A percentile compares a stretch with the other conserved stretches of the same genome.
Conservation (phyloP, 2,113 vertebrate genomes). For the Eolophus roseicapilla region DNA sequence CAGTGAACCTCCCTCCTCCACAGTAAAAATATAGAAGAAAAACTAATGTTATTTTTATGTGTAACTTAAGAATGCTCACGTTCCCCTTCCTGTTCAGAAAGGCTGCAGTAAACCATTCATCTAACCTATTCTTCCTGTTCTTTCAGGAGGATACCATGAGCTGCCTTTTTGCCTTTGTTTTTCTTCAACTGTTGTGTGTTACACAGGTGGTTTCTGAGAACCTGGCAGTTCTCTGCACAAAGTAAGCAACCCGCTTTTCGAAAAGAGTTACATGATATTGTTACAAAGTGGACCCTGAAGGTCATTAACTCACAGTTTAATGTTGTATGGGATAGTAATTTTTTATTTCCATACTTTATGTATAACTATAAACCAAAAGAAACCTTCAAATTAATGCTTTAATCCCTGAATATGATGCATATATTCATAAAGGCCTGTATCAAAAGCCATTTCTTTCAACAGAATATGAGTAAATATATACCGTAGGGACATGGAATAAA, state of each 20-base stretch:
- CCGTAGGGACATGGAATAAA: not conserved
- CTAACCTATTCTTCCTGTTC: not conserved
- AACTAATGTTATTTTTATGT: conserved; percentile 65
- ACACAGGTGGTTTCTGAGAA: not conserved
- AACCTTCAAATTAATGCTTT: conserved; percentile 1
- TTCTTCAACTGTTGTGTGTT: not conserved
- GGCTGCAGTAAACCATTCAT: conserved; percentile 23
- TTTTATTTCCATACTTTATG: not conserved
- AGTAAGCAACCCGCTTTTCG: not conserved
- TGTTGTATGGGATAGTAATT: not conserved
- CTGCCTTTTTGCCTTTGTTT: conserved; percentile 6
- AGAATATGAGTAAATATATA: not conserved
- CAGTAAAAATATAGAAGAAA: conserved; percentile 38
- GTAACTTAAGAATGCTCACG: conserved; percentile 40
- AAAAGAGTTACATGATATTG: not conserved
- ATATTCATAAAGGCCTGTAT: not conserved
- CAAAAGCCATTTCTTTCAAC: not conserved
- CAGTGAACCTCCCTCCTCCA: conserved; percentile 34
- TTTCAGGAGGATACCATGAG: not conserved
- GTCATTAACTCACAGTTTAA: not conserved
- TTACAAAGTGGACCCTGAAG: not conserved
- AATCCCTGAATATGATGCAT: not conserved
- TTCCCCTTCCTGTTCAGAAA: not conserved
- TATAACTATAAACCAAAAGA: not conserved
- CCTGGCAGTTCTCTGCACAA: not conserved